Conservation (phyloP, 2,888 invertebrate genomes). For the Cryptocephalus moraei region DNA sequence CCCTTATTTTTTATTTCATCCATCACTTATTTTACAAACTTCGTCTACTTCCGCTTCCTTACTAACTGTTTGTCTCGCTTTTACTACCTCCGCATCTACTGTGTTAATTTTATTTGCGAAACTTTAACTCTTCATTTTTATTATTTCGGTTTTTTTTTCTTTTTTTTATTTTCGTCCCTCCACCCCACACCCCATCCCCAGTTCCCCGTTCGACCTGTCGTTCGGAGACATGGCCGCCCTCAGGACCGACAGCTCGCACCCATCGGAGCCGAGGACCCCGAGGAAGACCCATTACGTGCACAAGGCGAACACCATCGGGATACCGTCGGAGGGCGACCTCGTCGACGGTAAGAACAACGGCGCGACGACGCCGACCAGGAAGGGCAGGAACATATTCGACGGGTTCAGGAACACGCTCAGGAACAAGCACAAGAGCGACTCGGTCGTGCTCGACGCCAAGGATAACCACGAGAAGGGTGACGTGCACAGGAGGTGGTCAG, state of each 20-base stretch:
- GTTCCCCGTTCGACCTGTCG: constrained; percentile 27
- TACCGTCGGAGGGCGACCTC: constrained; percentile 43
- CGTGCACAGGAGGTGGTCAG: constrained; percentile 39
- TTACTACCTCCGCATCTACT: not conserved
- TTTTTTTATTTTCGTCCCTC: constrained; percentile 10
- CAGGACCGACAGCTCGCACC: constrained; percentile 26
- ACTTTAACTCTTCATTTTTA: not conserved
- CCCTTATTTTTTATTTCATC: constrained; percentile 5
- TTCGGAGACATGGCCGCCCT: constrained; percentile 41
- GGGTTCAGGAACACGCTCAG: constrained; percentile 52
- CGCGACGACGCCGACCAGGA: constrained; percentile 20
- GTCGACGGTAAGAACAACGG: constrained; percentile 38
- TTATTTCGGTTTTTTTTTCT: not conserved
- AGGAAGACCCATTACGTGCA: constrained; percentile 30
- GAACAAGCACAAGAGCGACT: constrained; percentile 39
- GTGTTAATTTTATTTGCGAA: not conserved
- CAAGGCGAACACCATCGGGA: constrained; percentile 50
- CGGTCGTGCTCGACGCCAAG: constrained; percentile 30
- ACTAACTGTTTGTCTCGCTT: not conserved
- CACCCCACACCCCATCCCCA: constrained; percentile 20
- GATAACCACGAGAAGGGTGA: constrained; percentile 30
- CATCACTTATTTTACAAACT: constrained; percentile 9
- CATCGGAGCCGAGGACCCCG: constrained; percentile 2
- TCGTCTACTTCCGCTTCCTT: constrained; percentile 2
- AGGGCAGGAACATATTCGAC: constrained; percentile 42